These are phyloP conservation scores for Porites evermanni DNA, from an alignment of 92 coral and sea anemone species.

Conservation along the genomic window DNA sequence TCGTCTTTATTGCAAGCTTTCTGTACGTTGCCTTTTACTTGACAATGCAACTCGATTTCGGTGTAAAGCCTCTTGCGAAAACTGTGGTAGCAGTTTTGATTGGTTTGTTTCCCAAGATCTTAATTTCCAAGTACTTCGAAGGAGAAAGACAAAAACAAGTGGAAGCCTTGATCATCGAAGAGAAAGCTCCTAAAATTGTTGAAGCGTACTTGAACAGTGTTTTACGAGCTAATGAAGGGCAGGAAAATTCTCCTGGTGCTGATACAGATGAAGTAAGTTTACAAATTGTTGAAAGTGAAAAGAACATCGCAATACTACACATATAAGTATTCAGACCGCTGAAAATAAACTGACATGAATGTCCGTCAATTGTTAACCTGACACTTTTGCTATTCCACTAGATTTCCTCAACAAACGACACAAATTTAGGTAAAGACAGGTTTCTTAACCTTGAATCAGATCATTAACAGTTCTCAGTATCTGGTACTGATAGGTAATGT, in stretches of 20 bases:
- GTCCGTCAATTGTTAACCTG: background rate
- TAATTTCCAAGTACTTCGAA: background rate
- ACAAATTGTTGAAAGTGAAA: too few species aligned
- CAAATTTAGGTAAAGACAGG: too few species aligned
- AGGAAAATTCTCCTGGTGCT: too few species aligned
- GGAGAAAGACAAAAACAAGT: background rate
- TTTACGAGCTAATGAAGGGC: background rate
- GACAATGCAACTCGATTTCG: background rate
- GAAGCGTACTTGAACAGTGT: background rate
- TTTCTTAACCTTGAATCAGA: background rate
- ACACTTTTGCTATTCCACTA: too few species aligned
- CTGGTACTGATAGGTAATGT: too few species aligned
- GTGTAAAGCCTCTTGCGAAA: conserved; percentile 3
- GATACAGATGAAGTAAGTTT: too few species aligned
- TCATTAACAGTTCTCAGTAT: background rate
- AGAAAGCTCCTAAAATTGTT: conserved; percentile 2
- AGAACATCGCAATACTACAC: too few species aligned
- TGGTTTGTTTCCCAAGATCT: conserved; percentile 35
- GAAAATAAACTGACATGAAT: background rate
- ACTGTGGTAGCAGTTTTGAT: conserved; percentile 11
- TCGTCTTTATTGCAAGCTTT: background rate
- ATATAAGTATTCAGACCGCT: too few species aligned
- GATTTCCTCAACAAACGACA: too few species aligned
- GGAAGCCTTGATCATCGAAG: background rate
- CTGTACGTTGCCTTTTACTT: conserved; percentile 8